These are phyloP conservation scores for Rhinella marina DNA, from an alignment of 2,797 vertebrate species.

Conservation along the genomic window DNA sequence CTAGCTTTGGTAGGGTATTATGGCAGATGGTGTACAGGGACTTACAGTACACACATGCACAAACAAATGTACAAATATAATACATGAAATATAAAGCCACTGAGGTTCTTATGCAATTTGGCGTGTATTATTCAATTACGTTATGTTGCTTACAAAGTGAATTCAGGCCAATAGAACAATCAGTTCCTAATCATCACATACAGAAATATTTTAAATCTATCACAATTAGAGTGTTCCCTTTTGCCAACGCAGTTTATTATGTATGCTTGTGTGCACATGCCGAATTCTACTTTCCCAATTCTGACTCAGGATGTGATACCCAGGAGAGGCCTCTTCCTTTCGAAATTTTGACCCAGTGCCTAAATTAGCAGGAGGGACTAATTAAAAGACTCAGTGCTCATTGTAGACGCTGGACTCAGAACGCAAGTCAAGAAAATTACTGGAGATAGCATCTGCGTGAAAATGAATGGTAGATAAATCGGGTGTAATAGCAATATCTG, in stretches of 20 bases:
- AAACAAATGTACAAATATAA: background rate
- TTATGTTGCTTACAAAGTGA: constrained; percentile 37
- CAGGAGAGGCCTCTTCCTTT: constrained; percentile 56
- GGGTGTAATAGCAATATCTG: constrained; percentile 54
- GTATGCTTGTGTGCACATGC: constrained; percentile 62
- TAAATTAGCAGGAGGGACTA: constrained; percentile 64
- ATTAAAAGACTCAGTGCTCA: constrained; percentile 63
- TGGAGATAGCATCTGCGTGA: constrained; percentile 59
- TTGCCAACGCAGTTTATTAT: constrained; percentile 61
- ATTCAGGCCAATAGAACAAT: constrained; percentile 48
- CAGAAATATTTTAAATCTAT: constrained; percentile 56
- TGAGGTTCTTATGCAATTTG: constrained; percentile 14
- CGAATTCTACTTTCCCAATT: constrained; percentile 49
- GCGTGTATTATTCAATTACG: constrained; percentile 49
- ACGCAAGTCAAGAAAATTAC: constrained; percentile 60
- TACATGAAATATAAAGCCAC: background rate
- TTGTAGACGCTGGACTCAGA: constrained; percentile 57
- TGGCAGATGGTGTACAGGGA: background rate
- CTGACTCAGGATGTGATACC: constrained; percentile 60
- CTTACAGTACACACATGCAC: background rate
- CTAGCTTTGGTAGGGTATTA: no score
- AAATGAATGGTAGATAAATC: constrained; percentile 61
- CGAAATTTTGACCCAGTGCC: constrained; percentile 63
- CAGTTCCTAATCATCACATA: constrained; percentile 57
- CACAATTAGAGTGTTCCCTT: constrained; percentile 51